Conservation (phyloP, 2,888 invertebrate genomes). For the Limenitis camilla region DNA sequence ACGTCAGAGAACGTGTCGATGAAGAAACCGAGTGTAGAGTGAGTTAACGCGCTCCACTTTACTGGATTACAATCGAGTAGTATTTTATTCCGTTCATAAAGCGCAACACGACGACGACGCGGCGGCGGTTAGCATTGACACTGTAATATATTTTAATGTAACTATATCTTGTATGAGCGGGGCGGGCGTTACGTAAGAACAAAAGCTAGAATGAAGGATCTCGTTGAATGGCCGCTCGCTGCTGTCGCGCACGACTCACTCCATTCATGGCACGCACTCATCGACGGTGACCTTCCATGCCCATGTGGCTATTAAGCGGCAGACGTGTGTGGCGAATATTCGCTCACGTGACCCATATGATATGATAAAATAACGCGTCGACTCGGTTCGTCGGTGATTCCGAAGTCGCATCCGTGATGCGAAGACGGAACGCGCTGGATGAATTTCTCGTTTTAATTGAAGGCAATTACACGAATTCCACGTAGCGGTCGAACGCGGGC, state of each 20-base stretch:
- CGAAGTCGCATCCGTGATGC: conserved; percentile 22
- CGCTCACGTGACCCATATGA: conserved; percentile 6
- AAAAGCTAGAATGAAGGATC: conserved; percentile 51
- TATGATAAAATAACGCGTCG: background rate
- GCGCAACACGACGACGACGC: too few relatives aligned
- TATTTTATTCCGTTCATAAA: background rate
- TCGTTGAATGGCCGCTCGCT: conserved; percentile 48
- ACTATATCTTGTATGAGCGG: conserved; percentile 30
- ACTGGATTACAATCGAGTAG: background rate
- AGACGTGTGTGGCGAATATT: conserved; percentile 32
- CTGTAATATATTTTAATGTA: conserved; percentile 12
- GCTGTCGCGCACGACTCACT: conserved; percentile 38
- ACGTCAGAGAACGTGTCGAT: background rate
- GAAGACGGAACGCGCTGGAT: conserved; percentile 41
- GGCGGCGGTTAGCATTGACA: conserved; percentile 4
- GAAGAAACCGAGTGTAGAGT: background rate
- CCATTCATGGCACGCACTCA: conserved; percentile 54
- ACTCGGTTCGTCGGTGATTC: conserved; percentile 7
- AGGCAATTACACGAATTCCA: conserved; percentile 71
- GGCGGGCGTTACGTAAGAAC: conserved; percentile 45
- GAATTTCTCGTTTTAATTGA: conserved; percentile 62
- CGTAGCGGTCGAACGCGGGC: conserved; percentile 54
- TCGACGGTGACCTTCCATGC: conserved; percentile 30
- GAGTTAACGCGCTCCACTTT: background rate
- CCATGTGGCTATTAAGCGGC: conserved; percentile 41